phyloP scores from a whole-genome alignment of 2,113 vertebrate genomes.

The Pantherophis guttatus region DNA sequence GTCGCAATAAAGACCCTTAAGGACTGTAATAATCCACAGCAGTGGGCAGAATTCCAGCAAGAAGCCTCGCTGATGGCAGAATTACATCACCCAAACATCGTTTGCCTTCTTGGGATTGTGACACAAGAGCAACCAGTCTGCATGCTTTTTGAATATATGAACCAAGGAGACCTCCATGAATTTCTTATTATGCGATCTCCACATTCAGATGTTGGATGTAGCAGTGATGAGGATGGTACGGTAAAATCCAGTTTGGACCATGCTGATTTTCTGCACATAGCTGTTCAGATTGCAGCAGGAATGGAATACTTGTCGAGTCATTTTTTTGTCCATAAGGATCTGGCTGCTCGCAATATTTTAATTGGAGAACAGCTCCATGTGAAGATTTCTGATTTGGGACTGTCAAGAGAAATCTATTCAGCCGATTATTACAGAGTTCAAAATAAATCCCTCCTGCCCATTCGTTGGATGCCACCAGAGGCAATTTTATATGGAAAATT shows the following conservation, averaged over 20 bases:
- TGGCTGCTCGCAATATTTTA: constrained; percentile 91
- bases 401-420: constrained; percentile 92
- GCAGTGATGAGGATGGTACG: constrained; percentile 95
- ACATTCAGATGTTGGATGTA: constrained; percentile 93
- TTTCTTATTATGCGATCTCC: constrained; percentile 98
- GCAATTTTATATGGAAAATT: constrained; percentile 95
- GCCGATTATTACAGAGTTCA: constrained; percentile 93
- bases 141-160: constrained; percentile 92
- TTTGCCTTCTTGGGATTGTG: constrained; percentile 91
- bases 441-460: constrained; percentile 88
- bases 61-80: constrained; percentile 87
- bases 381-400: constrained; percentile 96
- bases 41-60: constrained; percentile 95
- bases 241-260: constrained; percentile 96
- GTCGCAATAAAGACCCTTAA: constrained; percentile 97
- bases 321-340: constrained; percentile 94
- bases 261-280: constrained; percentile 91
- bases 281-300: constrained; percentile 90
- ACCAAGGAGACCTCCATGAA: constrained; percentile 95
- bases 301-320: constrained; percentile 96
- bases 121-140: constrained; percentile 95
- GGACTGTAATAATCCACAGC: constrained; percentile 86
- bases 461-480: constrained; percentile 97
- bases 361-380: constrained; percentile 94
- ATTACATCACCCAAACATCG: constrained; percentile 92